A percentile compares a stretch with the other conserved stretches of the same genome.
Conservation (phyloP, 2,888 invertebrate genomes). For the Calliopum simillimum region DNA sequence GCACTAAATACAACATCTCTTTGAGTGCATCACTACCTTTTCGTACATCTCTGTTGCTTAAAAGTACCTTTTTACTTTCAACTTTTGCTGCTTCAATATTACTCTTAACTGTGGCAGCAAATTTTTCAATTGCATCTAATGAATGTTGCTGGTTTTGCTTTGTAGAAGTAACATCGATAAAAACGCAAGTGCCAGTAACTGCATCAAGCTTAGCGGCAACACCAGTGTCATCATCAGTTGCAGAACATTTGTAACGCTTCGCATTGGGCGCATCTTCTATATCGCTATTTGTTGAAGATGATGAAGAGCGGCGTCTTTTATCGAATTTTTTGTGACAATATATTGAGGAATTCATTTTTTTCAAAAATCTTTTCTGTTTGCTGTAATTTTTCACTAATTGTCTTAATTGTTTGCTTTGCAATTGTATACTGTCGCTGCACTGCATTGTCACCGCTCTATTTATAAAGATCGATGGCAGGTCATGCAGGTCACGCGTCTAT, state of each 20-base stretch:
- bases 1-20: too few relatives aligned
- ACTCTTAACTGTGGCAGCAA: too few relatives aligned
- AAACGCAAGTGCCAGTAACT: neutral
- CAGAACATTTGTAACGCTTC: conserved; percentile 1
- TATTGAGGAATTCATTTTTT: neutral
- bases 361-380: too few relatives aligned
- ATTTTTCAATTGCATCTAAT: too few relatives aligned
- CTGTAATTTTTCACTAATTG: conserved; percentile 19
- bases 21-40: too few relatives aligned
- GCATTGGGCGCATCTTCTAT: neutral
- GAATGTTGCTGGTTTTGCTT: too few relatives aligned
- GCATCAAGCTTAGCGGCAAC: neutral
- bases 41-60: too few relatives aligned
- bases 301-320: conserved; percentile 10
- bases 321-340: conserved; percentile 24
- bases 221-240: neutral
- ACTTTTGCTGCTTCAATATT: too few relatives aligned
- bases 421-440: neutral
- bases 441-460: neutral
- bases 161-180: too few relatives aligned
- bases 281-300: neutral
- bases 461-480: neutral
- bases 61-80: too few relatives aligned
- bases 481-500: too few relatives aligned
- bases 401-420: conserved; percentile 13